These are phyloP conservation scores for Drosophila anomalata DNA, from an alignment of 2,888 invertebrate genomes.

Conservation along the genomic window DNA sequence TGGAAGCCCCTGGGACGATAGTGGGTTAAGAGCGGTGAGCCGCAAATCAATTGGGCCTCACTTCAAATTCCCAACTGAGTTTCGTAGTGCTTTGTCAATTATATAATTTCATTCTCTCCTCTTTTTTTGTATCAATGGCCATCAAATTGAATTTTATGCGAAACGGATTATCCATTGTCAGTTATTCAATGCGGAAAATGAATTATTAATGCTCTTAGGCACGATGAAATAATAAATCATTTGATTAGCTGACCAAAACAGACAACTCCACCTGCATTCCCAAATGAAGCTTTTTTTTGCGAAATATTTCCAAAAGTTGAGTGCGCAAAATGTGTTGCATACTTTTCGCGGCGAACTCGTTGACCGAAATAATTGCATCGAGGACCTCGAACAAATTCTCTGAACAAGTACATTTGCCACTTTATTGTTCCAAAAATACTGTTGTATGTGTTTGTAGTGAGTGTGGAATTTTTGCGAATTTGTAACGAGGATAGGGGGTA, in stretches of 20 bases:
- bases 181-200: constrained; percentile 22
- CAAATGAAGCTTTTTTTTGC: not conserved
- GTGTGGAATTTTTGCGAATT: constrained; percentile 19
- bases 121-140: constrained; percentile 22
- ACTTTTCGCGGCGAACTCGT: constrained; percentile 21
- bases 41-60: constrained; percentile 55
- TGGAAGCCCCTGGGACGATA: not conserved
- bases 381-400: not conserved
- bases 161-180: constrained; percentile 26
- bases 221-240: constrained; percentile 15
- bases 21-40: constrained; percentile 20
- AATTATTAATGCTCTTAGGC: constrained; percentile 20
- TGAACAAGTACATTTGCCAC: constrained; percentile 30
- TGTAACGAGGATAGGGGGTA: not conserved
- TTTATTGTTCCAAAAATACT: constrained; percentile 25
- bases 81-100: constrained; percentile 44
- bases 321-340: constrained; percentile 29
- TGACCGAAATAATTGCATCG: constrained; percentile 2
- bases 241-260: constrained; percentile 16
- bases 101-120: constrained; percentile 25
- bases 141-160: constrained; percentile 54
- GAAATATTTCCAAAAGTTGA: constrained; percentile 16
- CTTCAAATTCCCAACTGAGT: constrained; percentile 40
- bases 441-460: not conserved
- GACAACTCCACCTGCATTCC: not conserved